These are phyloP conservation scores for Eulemur albifrons DNA, from an alignment of 2,797 vertebrate species.

Conservation along the genomic window DNA sequence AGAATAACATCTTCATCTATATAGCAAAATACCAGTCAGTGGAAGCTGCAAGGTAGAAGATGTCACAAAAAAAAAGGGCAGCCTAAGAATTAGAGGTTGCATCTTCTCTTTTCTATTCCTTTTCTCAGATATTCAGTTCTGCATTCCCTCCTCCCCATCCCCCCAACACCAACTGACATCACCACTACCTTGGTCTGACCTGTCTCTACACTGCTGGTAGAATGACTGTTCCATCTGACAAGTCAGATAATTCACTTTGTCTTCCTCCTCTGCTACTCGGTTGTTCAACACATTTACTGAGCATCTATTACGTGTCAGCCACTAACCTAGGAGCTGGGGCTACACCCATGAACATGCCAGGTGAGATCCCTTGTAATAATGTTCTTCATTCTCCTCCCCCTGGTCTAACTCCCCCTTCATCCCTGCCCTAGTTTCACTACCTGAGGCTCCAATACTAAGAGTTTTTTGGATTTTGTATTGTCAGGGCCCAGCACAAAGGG, in stretches of 20 bases:
- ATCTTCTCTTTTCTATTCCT: background rate
- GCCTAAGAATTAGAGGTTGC: background rate
- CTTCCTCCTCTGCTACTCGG: background rate
- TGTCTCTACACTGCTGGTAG: background rate
- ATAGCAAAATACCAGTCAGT: background rate
- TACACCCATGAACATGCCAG: background rate
- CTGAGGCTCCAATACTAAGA: background rate
- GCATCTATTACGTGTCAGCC: background rate
- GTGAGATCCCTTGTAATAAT: background rate
- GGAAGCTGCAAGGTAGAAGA: background rate
- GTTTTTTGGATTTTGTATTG: background rate
- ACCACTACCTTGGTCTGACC: background rate
- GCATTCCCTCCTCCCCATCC: accelerated
- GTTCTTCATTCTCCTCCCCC: background rate
- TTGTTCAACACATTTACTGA: background rate
- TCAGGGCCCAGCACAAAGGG: background rate
- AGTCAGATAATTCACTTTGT: background rate
- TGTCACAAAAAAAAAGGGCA: background rate
- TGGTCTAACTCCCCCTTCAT: background rate
- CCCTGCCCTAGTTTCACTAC: background rate
- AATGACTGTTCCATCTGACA: background rate
- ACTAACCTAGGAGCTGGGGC: background rate
- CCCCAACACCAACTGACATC: background rate
- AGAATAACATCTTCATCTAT: background rate
- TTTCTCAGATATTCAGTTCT: background rate